Evolutionary conservation across 2,888 invertebrate genomes (phyloP), one percentile per base, ranked within the genome.

Genomic region (Polylopha cassiicola): DNA sequence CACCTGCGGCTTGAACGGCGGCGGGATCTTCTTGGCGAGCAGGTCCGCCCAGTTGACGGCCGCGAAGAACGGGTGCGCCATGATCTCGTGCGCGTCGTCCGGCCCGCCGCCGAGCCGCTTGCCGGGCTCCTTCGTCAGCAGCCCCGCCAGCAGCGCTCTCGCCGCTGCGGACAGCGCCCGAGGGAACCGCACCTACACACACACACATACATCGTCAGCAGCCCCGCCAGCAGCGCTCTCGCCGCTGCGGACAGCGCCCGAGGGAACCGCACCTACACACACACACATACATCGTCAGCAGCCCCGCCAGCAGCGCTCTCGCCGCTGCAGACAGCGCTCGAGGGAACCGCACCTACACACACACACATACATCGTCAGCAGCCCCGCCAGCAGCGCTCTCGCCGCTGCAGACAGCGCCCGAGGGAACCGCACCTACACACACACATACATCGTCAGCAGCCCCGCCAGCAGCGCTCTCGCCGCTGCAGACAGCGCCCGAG

Each of bases 21-120:
- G 98, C 58, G 93, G 89, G 61, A 99, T 92, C 92, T 93, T 95
- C 86, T 98, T 98, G 65, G 93, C 92, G 55, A 93, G 89, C 53
- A 99, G 89, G 78, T 97, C 97, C 41, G 91, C 89, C 99, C 99
- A 99, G 87, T 98, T 95, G 73, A 99, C 94, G 68, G 91, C 88
- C 44, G 92, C 92, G 87, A 99, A 99, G 88, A 99, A 99, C 21
- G 95, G 92, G 80, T 99, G 98, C 43, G 88, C 87, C 92, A 95
- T 96, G 65, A 99, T 97, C 74, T 98, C 98, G 64, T 90, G 90
- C 11, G 95, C 97, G 87, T 99, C 99, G 55, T 95, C 93, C 3
- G 95, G 95, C 3, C 99, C 97, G 6, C 99, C 99, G 45, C 99
- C 99, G 46, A 95, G 89, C 69, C 98, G 89, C 65, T 87, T 88